A percentile compares a stretch with the other conserved stretches of the same genome.
phyloP scores from a whole-genome alignment of 2,888 invertebrate genomes.

The Hetaerina titia region DNA sequence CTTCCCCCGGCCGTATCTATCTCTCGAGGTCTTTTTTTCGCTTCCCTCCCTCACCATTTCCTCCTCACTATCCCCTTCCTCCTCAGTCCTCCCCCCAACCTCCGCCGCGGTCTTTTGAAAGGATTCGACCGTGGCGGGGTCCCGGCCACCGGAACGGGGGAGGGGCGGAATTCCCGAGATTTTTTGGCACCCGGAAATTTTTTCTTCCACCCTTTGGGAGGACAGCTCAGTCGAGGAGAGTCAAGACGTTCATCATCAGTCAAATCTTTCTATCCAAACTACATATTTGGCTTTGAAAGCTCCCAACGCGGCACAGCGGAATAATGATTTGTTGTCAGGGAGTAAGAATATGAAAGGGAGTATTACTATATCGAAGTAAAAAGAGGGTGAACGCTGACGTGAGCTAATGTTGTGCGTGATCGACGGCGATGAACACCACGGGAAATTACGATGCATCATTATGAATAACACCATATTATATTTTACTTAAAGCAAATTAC shows the following conservation, averaged over 20 bases:
- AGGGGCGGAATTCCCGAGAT: not conserved
- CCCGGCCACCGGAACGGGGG: not conserved
- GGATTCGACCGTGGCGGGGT: not conserved
- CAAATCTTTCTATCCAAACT: not conserved
- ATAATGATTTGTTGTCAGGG: no score
- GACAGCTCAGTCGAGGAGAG: not conserved
- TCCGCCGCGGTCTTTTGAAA: not conserved
- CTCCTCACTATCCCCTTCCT: not conserved
- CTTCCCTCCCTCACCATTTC: not conserved
- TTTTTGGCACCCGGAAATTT: not conserved
- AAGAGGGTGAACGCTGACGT: no score
- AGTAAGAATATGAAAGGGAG: no score
- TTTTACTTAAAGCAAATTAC: no score
- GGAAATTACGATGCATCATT: no score
- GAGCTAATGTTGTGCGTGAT: no score
- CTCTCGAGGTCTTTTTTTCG: not conserved
- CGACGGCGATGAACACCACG: no score
- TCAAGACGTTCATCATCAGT: not conserved
- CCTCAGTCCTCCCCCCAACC: not conserved
- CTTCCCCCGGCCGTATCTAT: not conserved
- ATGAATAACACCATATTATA: no score
- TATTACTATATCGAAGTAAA: no score
- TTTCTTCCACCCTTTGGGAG: not conserved
- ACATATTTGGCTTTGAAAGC: no score
- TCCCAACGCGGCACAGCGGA: no score